Conservation (phyloP, 2,797 vertebrate genomes). For the Paramormyrops hopkinsi region DNA sequence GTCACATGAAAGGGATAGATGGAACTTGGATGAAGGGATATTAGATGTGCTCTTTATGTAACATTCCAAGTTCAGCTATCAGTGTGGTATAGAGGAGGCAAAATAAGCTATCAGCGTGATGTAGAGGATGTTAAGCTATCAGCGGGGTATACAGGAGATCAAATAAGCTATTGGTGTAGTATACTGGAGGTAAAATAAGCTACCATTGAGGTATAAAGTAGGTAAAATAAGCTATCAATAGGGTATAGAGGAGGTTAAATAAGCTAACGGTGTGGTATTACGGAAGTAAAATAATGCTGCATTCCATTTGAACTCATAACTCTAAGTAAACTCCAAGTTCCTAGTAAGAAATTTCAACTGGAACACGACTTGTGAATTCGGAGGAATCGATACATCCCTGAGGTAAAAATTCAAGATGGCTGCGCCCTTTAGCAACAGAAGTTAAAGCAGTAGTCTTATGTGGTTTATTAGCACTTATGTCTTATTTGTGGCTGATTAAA, state of each 20-base stretch:
- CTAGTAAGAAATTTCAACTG: neutral
- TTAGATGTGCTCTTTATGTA: neutral
- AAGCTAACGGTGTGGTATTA: neutral
- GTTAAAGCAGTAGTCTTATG: neutral
- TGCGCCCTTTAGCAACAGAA: neutral
- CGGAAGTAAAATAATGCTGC: neutral
- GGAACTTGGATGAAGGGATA: neutral
- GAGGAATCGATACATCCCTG: neutral
- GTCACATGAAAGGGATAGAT: slow-evolving; percentile 23
- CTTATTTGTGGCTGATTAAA: neutral
- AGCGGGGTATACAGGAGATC: neutral
- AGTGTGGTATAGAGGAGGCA: neutral
- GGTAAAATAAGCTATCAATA: neutral
- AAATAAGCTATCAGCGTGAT: neutral
- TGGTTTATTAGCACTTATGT: neutral
- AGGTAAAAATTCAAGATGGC: neutral
- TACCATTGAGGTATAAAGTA: neutral
- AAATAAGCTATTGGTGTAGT: neutral
- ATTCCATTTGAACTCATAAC: neutral
- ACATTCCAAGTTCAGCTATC: neutral
- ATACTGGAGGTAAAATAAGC: neutral
- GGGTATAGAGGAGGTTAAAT: neutral
- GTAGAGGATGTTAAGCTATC: neutral
- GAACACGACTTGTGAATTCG: neutral
- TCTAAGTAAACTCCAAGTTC: neutral